Evolutionary conservation across 2,797 vertebrate genomes (phyloP).

Genomic region (Cryptoprocta ferox): DNA sequence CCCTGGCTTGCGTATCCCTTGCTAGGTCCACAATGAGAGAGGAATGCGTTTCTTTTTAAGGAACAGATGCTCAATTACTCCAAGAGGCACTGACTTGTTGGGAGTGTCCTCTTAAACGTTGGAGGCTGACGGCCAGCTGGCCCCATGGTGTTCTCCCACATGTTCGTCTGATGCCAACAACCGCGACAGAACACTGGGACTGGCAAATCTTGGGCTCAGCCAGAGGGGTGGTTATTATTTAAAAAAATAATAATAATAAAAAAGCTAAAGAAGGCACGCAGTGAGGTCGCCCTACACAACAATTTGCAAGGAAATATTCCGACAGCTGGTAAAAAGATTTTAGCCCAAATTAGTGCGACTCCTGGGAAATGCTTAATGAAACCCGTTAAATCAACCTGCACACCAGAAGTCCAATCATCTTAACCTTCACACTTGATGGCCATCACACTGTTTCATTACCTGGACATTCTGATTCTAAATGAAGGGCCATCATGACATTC

Average conservation of each 20-base stretch:
- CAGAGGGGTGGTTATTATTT: background rate
- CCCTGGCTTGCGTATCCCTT: background rate
- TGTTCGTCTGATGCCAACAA: accelerated
- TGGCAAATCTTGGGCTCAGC: background rate
- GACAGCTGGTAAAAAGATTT: constrained; percentile 63
- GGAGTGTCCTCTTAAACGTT: background rate
- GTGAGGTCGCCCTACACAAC: background rate
- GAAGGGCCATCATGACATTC: background rate
- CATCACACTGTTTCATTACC: constrained; percentile 48
- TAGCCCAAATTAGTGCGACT: constrained; percentile 45
- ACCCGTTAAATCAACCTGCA: constrained; percentile 39
- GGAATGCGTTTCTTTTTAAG: background rate
- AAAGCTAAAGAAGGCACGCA: background rate
- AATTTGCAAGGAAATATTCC: constrained; percentile 35
- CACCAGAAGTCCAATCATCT: constrained; percentile 50
- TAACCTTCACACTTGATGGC: constrained; percentile 70
- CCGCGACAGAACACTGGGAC: no score
- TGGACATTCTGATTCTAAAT: constrained; percentile 30
- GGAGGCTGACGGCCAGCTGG: background rate
- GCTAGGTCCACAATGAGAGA: no score
- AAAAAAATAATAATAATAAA: background rate
- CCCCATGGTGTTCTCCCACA: background rate
- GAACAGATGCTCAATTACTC: background rate
- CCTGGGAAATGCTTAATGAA: constrained; percentile 68
- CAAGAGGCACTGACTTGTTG: accelerated